Evolutionary conservation across 2,888 invertebrate genomes (phyloP), one percentile per base, ranked within the genome.

Genomic region (Erebia epiphron): DNA sequence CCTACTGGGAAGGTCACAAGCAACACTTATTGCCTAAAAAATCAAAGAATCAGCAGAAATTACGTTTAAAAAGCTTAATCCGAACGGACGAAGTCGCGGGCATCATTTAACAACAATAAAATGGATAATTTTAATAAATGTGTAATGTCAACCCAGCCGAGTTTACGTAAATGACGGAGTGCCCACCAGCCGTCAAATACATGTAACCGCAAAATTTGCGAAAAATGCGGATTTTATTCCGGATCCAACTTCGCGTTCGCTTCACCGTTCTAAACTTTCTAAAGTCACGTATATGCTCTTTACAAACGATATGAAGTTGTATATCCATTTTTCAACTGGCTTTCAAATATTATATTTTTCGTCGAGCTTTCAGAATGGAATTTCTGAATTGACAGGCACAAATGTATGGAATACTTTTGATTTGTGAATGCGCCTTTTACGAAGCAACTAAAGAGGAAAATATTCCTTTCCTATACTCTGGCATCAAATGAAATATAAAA

Each of bases 201-300:
- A 68, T 50, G 46, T 63, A 67, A 64, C 67, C 69, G 64, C 63
- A 69, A 67, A n/a, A 49, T 67, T 70, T 67, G 64, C 35, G 64
- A 69, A 67, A 69, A 72, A 67, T 70, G 56, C 46, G 56, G 18
- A 56, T 54, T 57, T 69, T 52, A 60, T 65, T 69, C 43, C 49
- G 56, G n/a, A 21, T 60, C 54, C 65, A 26, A 57, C 18, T 41
- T 50, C 18, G 35, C 56, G 18, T 21, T 4, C 65, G 54, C 52
- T 64, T 54, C 54, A 21, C 11, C 43, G 13, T 56, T 21, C 56
- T 21, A 56, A 57, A 66, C 43, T 9, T 56, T 21, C 56, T 21
- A 56, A 57, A 66, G 66, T 57, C 66, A 66, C 66, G 66, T 66
- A 46, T 66, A 21, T 56, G 56, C 56, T 56, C 54, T 66, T 66